phyloP scores from a whole-genome alignment of 2,113 vertebrate genomes.

The Cynopterus brachyotis region DNA sequence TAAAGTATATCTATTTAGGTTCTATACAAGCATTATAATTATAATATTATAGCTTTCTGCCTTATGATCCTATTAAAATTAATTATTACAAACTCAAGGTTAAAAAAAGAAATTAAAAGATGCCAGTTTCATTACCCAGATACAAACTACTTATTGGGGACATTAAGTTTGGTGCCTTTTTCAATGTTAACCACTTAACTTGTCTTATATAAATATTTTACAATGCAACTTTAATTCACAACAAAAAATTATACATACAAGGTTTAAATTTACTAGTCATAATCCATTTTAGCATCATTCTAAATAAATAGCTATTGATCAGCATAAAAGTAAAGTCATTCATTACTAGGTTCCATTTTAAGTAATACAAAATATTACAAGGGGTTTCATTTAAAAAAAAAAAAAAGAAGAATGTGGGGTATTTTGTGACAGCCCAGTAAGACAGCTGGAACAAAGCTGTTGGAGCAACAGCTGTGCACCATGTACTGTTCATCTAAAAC shows the following conservation, averaged over 20 bases:
- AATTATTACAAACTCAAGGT: conserved; percentile 15
- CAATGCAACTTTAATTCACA: conserved; percentile 39
- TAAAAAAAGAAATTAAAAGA: conserved; percentile 28
- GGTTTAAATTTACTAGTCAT: not conserved
- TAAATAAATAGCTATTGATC: conserved; percentile 71
- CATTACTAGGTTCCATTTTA: conserved; percentile 71
- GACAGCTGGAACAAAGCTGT: conserved; percentile 87
- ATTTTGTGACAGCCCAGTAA: conserved; percentile 83
- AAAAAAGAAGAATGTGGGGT: conserved; percentile 78
- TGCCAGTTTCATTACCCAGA: not conserved
- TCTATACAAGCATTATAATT: not conserved
- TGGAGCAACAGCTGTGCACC: conserved; percentile 84
- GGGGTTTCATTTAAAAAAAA: conserved; percentile 62
- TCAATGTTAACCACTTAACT: not conserved
- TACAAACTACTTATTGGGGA: not conserved
- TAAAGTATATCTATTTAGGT: not conserved
- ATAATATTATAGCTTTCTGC: not conserved
- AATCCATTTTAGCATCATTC: not conserved
- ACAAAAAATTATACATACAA: conserved; percentile 35
- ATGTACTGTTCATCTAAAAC: conserved; percentile 71
- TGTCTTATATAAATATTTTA: not conserved
- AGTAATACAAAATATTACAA: conserved; percentile 78
- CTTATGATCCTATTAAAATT: not conserved
- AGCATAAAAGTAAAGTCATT: conserved; percentile 51
- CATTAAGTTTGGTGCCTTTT: not conserved